Evolutionary conservation across 1,140 invertebrate species (phyloP).

Genomic region (Papilio machaon): DNA sequence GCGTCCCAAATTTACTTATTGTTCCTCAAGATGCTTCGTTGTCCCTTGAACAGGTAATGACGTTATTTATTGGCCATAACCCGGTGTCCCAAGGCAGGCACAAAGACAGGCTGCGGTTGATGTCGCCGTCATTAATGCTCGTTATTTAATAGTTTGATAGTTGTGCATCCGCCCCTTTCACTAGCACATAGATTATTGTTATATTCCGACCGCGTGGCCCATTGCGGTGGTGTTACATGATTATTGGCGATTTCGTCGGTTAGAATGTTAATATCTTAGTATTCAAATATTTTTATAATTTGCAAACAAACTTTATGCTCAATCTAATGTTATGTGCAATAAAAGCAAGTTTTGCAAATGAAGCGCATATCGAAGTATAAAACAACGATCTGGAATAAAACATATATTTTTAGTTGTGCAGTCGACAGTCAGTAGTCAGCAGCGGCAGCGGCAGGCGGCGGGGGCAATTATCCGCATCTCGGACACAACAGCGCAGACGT

Average conservation of each 20-base stretch:
- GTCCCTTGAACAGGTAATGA: slow-evolving; percentile 73
- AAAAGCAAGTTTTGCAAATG: neutral
- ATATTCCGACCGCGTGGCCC: neutral
- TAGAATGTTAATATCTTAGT: neutral
- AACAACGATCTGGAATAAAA: slow-evolving; percentile 59
- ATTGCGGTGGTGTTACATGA: neutral
- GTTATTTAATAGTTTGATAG: slow-evolving; percentile 52
- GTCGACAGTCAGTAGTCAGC: slow-evolving; percentile 36
- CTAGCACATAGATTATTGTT: neutral
- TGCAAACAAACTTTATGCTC: neutral
- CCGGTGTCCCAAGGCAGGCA: slow-evolving; percentile 56
- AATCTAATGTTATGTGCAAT: neutral
- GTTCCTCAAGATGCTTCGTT: slow-evolving; percentile 68
- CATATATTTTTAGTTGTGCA: slow-evolving; percentile 53
- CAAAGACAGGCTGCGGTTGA: slow-evolving; percentile 64
- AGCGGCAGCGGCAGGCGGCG: slow-evolving; percentile 51
- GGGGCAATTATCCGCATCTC: slow-evolving; percentile 78
- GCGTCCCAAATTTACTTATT: slow-evolving; percentile 70
- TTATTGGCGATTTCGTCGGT: neutral
- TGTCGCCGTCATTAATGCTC: slow-evolving; percentile 55
- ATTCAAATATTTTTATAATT: no score
- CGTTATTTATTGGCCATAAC: slow-evolving; percentile 76
- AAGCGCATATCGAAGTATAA: slow-evolving; percentile 42
- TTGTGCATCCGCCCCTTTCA: neutral
- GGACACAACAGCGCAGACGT: slow-evolving; percentile 76